Evolutionary conservation across 2,113 vertebrate species (phyloP).

Genomic region (Vidua macroura): DNA sequence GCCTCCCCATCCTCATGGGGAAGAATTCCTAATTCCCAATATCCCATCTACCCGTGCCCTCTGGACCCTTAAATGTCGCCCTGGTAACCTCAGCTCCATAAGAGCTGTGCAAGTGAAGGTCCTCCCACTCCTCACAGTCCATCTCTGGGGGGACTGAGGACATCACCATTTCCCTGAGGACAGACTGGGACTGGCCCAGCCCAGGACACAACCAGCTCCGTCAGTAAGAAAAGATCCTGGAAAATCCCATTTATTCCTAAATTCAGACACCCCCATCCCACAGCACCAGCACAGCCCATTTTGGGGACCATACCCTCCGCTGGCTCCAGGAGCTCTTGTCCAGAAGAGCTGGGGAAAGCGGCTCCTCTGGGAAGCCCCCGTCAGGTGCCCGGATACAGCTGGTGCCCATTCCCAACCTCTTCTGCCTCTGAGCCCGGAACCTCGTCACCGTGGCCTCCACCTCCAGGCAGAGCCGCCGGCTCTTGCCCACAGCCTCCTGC

Average conservation of each 20-base stretch:
- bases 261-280: not conserved
- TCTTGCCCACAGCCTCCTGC: slow-evolving; percentile 77
- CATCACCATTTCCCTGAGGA: not conserved
- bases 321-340: slow-evolving; percentile 71
- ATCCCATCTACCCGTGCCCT: not conserved
- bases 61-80: not conserved
- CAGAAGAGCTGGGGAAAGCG: slow-evolving; percentile 50
- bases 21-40: not conserved
- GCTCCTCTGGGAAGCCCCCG: slow-evolving; percentile 54
- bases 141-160: not conserved
- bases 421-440: slow-evolving; percentile 79
- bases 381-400: not conserved
- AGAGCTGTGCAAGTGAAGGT: fast-evolving
- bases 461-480: slow-evolving; percentile 81
- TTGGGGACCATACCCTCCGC: slow-evolving; percentile 70
- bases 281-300: fast-evolving
- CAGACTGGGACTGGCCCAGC: not conserved
- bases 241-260: not conserved
- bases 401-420: not conserved
- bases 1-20: fast-evolving
- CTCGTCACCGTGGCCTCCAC: slow-evolving; percentile 79
- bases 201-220: not conserved
- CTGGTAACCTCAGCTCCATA: not conserved
- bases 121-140: not conserved
- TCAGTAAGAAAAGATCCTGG: not conserved